Conservation (phyloP, 2,888 invertebrate species). For the Matsumyia berberina region DNA sequence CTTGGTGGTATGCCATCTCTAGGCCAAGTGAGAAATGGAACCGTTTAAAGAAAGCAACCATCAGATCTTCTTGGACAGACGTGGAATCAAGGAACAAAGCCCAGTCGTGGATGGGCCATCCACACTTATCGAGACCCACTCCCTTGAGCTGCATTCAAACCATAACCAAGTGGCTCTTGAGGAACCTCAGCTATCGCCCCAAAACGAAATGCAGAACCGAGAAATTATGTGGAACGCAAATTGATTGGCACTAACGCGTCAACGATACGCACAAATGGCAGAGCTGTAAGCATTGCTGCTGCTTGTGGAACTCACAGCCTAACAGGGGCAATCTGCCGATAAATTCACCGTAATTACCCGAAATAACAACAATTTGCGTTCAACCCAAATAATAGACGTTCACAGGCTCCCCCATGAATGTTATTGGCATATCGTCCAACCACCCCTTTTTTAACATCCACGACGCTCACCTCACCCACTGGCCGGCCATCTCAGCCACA, state of each 20-base stretch:
- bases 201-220: too few relatives aligned
- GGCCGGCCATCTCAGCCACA: neutral
- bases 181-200: too few relatives aligned
- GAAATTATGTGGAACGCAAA: neutral
- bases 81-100: too few relatives aligned
- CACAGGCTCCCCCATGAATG: neutral
- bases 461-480: slow-evolving; percentile 31
- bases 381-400: slow-evolving; percentile 53
- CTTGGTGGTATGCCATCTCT: too few relatives aligned
- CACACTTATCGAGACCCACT: too few relatives aligned
- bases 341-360: slow-evolving; percentile 47
- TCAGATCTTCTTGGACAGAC: too few relatives aligned
- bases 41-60: too few relatives aligned
- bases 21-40: too few relatives aligned
- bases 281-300: slow-evolving; percentile 18
- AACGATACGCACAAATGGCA: slow-evolving; percentile 12
- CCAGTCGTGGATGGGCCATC: too few relatives aligned
- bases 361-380: slow-evolving; percentile 65
- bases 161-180: too few relatives aligned
- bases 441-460: slow-evolving; percentile 38
- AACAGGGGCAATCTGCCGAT: slow-evolving; percentile 1
- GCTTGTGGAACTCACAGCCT: neutral
- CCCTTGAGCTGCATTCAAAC: too few relatives aligned
- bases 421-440: slow-evolving; percentile 27
- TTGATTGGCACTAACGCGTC: neutral